phyloP scores from a whole-genome alignment of 2,888 invertebrate species.

The Diogma glabrata region DNA sequence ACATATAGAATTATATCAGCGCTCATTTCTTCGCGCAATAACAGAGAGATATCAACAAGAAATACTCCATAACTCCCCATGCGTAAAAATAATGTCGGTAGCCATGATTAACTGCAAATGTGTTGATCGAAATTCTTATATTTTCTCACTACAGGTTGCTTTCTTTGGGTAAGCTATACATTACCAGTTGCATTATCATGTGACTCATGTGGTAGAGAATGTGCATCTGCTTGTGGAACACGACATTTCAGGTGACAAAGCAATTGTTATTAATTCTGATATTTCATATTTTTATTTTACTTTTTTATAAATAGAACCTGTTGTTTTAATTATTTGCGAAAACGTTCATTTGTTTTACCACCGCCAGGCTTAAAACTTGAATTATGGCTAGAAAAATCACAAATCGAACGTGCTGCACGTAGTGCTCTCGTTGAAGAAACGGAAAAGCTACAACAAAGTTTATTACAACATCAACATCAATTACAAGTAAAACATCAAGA shows the following conservation, averaged over 20 bases:
- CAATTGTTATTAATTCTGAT: too few relatives aligned
- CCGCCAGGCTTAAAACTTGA: conserved; percentile 30
- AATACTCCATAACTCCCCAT: too few relatives aligned
- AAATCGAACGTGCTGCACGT: conserved; percentile 19
- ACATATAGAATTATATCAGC: too few relatives aligned
- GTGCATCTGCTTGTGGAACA: conserved; percentile 50
- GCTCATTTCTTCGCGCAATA: too few relatives aligned
- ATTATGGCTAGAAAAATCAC: conserved; percentile 33
- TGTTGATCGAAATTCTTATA: too few relatives aligned
- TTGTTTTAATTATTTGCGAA: conserved; percentile 55
- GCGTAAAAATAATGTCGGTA: too few relatives aligned
- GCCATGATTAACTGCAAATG: too few relatives aligned
- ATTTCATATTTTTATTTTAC: too few relatives aligned
- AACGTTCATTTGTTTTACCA: conserved; percentile 31
- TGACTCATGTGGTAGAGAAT: conserved; percentile 52
- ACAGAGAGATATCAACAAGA: too few relatives aligned
- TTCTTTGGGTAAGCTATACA: conserved; percentile 7
- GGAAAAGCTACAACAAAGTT: conserved; percentile 8
- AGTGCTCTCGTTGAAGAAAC: conserved; percentile 21
- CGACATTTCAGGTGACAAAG: conserved; percentile 40
- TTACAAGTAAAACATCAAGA: neutral
- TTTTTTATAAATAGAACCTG: conserved; percentile 48
- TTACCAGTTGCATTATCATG: conserved; percentile 38
- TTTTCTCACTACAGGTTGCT: too few relatives aligned
- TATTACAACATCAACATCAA: neutral